phyloP scores from a whole-genome alignment of 2,888 invertebrate genomes.

The Agrochola macilenta region DNA sequence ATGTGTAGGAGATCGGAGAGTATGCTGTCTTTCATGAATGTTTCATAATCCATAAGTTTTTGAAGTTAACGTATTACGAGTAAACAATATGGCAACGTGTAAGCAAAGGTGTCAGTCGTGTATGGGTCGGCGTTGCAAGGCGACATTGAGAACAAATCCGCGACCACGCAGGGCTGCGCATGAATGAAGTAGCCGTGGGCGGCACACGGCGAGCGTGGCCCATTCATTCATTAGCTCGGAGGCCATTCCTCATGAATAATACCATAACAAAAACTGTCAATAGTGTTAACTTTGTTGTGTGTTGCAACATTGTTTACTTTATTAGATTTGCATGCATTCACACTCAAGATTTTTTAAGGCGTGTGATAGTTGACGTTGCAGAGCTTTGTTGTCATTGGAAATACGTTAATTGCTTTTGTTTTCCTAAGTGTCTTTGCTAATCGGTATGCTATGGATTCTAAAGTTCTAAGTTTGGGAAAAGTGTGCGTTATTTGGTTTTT shows the following conservation, averaged over 20 bases:
- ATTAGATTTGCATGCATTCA: constrained; percentile 37
- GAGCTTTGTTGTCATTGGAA: constrained; percentile 2
- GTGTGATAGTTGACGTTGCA: too few species aligned
- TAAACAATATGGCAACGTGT: constrained; percentile 38
- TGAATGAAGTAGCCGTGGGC: constrained; percentile 88
- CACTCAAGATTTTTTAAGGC: neutral
- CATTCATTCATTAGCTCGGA: constrained; percentile 88
- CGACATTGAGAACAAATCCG: constrained; percentile 81
- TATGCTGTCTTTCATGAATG: constrained; percentile 29
- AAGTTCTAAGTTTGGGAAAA: neutral
- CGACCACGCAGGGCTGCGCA: constrained; percentile 85
- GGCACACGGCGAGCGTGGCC: constrained; percentile 79
- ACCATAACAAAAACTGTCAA: constrained; percentile 86
- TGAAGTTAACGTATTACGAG: constrained; percentile 24
- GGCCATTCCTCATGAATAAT: constrained; percentile 89
- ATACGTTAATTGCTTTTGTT: neutral
- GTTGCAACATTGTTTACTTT: constrained; percentile 64
- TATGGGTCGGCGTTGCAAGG: constrained; percentile 69
- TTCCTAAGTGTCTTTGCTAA: neutral
- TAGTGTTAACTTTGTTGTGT: constrained; percentile 76
- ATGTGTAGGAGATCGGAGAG: constrained; percentile 27
- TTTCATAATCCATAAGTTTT: constrained; percentile 6
- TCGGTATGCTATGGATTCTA: neutral
- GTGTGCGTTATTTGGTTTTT: neutral
- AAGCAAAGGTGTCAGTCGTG: constrained; percentile 60